phyloP scores from a whole-genome alignment of 2,113 vertebrate genomes.

The Carassius gibelio region DNA sequence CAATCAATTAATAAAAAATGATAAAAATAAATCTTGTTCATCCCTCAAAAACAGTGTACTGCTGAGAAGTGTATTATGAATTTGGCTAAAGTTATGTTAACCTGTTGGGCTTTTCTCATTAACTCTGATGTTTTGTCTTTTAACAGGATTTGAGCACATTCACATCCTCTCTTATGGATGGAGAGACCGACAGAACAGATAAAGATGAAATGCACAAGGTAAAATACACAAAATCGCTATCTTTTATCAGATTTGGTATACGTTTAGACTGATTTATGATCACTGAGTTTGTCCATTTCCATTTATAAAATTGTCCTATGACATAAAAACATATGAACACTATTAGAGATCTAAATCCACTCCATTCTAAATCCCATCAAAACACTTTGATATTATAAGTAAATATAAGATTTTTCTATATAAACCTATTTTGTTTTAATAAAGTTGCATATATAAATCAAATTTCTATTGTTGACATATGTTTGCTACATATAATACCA shows the following conservation, averaged over 20 bases:
- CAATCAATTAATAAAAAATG: too few species aligned
- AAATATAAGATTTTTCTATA: too few species aligned
- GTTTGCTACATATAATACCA: too few species aligned
- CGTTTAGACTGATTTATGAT: neutral
- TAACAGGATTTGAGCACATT: conserved; percentile 89
- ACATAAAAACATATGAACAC: too few species aligned
- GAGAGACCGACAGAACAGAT: conserved; percentile 79
- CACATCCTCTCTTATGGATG: conserved; percentile 84
- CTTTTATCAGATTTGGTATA: neutral
- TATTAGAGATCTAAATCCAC: too few species aligned
- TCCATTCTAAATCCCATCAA: too few species aligned
- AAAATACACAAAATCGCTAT: conserved; percentile 35
- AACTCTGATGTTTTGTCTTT: conserved; percentile 28
- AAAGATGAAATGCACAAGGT: conserved; percentile 83
- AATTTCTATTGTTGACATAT: too few species aligned
- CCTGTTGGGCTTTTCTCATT: neutral
- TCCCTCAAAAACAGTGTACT: neutral
- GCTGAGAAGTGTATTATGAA: neutral
- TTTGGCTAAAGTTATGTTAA: neutral
- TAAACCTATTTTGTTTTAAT: too few species aligned
- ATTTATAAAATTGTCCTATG: too few species aligned
- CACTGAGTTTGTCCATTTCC: neutral
- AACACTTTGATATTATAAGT: too few species aligned
- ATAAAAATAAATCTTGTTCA: neutral
- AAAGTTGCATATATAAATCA: too few species aligned